A percentile compares a stretch with the other conserved stretches of the same genome.
These are phyloP conservation scores for Nannoperca australis DNA, from an alignment of 2,797 vertebrate species.

Conservation along the genomic window DNA sequence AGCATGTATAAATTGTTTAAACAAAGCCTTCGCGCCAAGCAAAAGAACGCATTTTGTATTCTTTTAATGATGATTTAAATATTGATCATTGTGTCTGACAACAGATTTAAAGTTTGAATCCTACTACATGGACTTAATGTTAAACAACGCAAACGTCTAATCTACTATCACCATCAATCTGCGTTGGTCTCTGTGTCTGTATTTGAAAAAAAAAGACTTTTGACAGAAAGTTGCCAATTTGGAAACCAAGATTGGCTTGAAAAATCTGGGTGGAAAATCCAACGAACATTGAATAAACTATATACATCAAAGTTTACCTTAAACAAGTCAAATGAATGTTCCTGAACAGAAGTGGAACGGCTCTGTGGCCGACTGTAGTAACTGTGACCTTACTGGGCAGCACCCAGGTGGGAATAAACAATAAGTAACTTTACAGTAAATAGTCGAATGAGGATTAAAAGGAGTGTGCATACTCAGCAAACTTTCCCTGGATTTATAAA, in stretches of 20 bases:
- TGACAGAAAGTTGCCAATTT: background rate
- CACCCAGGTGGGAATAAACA: slow-evolving; percentile 22
- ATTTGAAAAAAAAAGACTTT: background rate
- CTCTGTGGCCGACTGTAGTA: slow-evolving; percentile 1
- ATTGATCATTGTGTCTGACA: background rate
- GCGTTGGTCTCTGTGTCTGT: background rate
- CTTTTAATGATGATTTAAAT: background rate
- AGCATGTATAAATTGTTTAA: background rate
- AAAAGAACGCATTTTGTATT: background rate
- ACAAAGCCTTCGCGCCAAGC: background rate
- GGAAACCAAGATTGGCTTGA: background rate
- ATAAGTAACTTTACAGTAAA: slow-evolving; percentile 14
- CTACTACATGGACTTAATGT: background rate
- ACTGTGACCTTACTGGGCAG: slow-evolving; percentile 18
- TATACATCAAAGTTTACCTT: slow-evolving; percentile 7
- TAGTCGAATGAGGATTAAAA: slow-evolving; percentile 34
- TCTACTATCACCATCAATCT: background rate
- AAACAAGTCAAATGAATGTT: background rate
- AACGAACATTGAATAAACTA: background rate
- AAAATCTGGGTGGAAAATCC: slow-evolving; percentile 5
- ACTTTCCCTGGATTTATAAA: slow-evolving; percentile 35
- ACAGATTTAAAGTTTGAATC: background rate
- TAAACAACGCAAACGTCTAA: background rate
- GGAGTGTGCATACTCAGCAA: slow-evolving; percentile 30
- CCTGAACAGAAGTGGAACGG: slow-evolving; percentile 6